Conservation (phyloP, 2,888 invertebrate genomes). For the Sarcophaga carnaria region DNA sequence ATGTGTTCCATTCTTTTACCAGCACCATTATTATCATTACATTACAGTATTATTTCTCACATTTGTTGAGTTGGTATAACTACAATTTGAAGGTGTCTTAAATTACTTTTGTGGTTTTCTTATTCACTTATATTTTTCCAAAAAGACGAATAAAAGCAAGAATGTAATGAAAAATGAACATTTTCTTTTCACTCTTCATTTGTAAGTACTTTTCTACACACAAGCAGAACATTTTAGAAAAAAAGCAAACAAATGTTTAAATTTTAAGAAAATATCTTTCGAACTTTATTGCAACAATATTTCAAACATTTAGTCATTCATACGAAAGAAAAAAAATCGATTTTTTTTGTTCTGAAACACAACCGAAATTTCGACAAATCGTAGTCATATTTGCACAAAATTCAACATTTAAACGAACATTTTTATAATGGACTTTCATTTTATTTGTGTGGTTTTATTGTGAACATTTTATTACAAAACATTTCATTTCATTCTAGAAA, state of each 20-base stretch:
- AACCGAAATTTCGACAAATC: slow-evolving; percentile 1
- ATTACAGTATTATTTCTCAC: neutral
- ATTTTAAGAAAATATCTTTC: neutral
- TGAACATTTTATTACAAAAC: slow-evolving; percentile 45
- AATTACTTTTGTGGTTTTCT: slow-evolving; percentile 52
- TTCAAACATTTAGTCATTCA: neutral
- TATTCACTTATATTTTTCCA: neutral
- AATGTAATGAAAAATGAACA: neutral
- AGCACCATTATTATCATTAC: no score
- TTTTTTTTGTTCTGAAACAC: neutral
- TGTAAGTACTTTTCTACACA: neutral
- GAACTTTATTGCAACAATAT: neutral
- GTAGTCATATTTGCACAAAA: slow-evolving; percentile 11
- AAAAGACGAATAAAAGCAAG: neutral
- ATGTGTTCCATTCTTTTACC: no score
- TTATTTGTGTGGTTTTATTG: slow-evolving; percentile 60
- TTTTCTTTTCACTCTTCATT: neutral
- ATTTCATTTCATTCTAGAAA: slow-evolving; percentile 47
- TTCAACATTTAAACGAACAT: slow-evolving; percentile 20
- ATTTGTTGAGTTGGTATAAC: slow-evolving; percentile 34
- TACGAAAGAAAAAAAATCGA: neutral
- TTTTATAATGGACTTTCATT: slow-evolving; percentile 49
- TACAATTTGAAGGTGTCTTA: slow-evolving; percentile 54
- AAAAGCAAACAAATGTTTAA: neutral
- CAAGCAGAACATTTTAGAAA: neutral